Evolutionary conservation across 2,888 invertebrate genomes (phyloP).

Genomic region (Cantharis flavilabris): DNA sequence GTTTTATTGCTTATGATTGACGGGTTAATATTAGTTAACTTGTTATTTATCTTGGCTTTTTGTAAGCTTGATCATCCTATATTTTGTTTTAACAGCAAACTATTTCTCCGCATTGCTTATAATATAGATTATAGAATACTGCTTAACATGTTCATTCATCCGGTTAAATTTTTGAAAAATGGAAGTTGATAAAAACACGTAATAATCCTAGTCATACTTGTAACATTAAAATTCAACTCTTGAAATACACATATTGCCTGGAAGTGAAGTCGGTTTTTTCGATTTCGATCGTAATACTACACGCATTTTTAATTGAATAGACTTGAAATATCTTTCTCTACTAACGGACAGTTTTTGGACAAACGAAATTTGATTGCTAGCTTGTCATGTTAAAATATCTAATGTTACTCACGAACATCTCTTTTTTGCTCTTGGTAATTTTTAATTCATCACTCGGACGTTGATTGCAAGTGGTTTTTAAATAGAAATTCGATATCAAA

Average conservation of each 20-base stretch:
- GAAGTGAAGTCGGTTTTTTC: neutral
- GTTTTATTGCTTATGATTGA: neutral
- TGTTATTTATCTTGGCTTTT: neutral
- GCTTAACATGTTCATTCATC: neutral
- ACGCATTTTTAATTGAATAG: neutral
- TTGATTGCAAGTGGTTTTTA: neutral
- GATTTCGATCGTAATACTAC: neutral
- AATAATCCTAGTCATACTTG: neutral
- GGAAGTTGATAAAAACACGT: neutral
- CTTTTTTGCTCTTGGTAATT: neutral
- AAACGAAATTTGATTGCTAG: neutral
- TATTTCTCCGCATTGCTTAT: neutral
- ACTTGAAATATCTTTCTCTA: neutral
- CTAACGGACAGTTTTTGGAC: neutral
- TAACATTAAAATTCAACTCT: neutral
- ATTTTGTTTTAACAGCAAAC: neutral
- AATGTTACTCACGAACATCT: neutral
- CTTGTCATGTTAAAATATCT: neutral
- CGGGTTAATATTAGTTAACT: neutral
- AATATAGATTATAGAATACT: neutral
- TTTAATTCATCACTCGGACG: neutral
- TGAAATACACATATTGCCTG: neutral
- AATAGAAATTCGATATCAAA: neutral
- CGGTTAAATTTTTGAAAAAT: neutral
- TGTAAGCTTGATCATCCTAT: neutral